Percentiles rank a stretch among this genome's conserved stretches.
Conservation (phyloP, 2,113 vertebrate species). For the Daubentonia madagascariensis region DNA sequence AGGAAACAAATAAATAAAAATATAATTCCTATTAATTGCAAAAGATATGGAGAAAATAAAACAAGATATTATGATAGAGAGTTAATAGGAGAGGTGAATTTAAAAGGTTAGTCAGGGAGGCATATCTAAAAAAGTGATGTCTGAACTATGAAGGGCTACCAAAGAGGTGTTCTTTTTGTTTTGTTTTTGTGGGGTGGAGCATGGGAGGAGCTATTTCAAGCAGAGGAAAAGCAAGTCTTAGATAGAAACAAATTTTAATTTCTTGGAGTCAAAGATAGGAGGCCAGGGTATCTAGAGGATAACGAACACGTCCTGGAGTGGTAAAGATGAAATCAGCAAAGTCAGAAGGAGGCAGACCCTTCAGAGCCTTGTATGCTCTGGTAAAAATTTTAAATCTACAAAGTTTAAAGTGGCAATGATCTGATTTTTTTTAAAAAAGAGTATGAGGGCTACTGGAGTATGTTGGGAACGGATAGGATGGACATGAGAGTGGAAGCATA, state of each 20-base stretch:
- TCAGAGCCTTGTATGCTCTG: accelerated
- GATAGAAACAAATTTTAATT: background rate
- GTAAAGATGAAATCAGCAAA: background rate
- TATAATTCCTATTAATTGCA: background rate
- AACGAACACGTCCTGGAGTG: background rate
- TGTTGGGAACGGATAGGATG: background rate
- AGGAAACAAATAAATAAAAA: background rate
- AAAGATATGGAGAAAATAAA: background rate
- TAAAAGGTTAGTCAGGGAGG: background rate
- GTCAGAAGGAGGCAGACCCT: background rate
- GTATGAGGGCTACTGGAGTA: background rate
- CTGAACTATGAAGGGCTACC: background rate
- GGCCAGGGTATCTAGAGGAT: background rate
- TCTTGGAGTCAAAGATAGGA: background rate
- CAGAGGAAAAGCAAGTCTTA: background rate
- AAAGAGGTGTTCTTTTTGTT: background rate
- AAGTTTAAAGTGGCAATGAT: background rate
- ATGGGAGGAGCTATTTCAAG: background rate
- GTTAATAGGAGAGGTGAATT: background rate
- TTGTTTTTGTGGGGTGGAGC: background rate
- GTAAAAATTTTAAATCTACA: background rate
- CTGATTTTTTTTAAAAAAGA: background rate
- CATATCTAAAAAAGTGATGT: background rate
- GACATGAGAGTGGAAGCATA: background rate
- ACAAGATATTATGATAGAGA: background rate